phyloP scores from a whole-genome alignment of 2,888 invertebrate genomes.

The Nysson spinosus region DNA sequence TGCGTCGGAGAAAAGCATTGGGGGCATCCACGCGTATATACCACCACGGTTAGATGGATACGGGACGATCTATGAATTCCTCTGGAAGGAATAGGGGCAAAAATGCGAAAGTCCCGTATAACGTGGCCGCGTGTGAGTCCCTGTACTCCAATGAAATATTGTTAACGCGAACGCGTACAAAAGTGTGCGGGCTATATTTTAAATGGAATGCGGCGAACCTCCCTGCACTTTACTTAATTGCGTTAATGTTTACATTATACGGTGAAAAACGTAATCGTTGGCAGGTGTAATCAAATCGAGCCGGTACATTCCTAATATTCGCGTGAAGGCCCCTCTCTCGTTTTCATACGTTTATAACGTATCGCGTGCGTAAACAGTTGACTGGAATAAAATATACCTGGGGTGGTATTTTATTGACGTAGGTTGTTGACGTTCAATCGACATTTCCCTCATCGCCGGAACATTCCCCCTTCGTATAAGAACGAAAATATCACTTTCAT shows the following conservation, averaged over 20 bases:
- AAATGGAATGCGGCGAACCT: too few relatives aligned
- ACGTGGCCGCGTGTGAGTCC: too few relatives aligned
- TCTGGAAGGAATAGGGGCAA: neutral
- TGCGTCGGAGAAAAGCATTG: neutral
- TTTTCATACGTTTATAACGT: too few relatives aligned
- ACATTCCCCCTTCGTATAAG: neutral
- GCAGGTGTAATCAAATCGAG: too few relatives aligned
- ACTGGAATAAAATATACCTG: neutral
- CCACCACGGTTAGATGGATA: slow-evolving; percentile 1
- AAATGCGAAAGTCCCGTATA: neutral
- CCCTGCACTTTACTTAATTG: too few relatives aligned
- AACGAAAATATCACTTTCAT: slow-evolving; percentile 43
- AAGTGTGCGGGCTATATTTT: too few relatives aligned
- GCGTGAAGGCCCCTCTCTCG: too few relatives aligned
- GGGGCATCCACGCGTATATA: neutral
- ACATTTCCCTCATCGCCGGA: slow-evolving; percentile 10
- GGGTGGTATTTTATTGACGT: slow-evolving; percentile 18
- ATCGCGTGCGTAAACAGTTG: neutral
- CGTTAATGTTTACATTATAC: too few relatives aligned
- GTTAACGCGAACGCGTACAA: too few relatives aligned
- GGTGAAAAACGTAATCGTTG: too few relatives aligned
- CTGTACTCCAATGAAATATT: too few relatives aligned
- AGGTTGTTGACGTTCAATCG: slow-evolving; percentile 16
- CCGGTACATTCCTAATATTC: too few relatives aligned
- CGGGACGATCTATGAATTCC: slow-evolving; percentile 28